Evolutionary conservation across 1,140 invertebrate genomes (phyloP), one percentile per base, ranked within the genome.

Genomic region (Mizuhopecten yessoensis): DNA sequence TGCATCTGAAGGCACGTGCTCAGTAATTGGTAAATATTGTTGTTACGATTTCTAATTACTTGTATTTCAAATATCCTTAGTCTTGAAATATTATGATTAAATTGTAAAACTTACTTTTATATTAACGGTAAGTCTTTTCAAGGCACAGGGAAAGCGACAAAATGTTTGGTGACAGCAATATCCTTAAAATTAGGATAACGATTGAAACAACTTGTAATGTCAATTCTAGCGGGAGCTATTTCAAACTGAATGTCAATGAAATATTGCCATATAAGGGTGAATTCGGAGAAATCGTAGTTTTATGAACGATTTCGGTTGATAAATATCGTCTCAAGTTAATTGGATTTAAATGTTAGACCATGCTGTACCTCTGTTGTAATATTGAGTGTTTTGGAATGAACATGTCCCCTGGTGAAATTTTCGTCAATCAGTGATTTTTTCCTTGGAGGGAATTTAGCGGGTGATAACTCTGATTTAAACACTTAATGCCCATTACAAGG

Each of bases 281-380:
- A n/a, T 29, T 29, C 23, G 57, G 57, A 29, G n/a, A 29, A 75
- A 75, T 75, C 57, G n/a, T n/a, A 75, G 5, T 29, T 75, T 75
- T 75, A 75, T 75, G 15, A 75, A 75, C 57, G 5, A 75, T 75
- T 75, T 11, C 57, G 17, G 57, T 29, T 75, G 57, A 75, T 75
- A 75, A 75, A 75, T 75, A 75, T 75, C 57, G 9, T 75, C 23
- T 75, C 57, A 0, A 75, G n/a, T 75, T 75, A 75, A 75, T 75
- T 75, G 57, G 57, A n/a, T 75, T 75, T 75, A 75, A 75, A 75
- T 75, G 57, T 75, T n/a, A 1, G n/a, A 9, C 57, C 11, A 75
- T 3, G 57, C 23, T n/a, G 20, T 75, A 29, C 57, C 57, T 75
- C 1, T 29, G 57, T n/a, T 29, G n/a, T 75, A n/a, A 75, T 75